A percentile compares a stretch with the other conserved stretches of the same genome.
Conservation (phyloP, 2,113 vertebrate genomes). For the Ceuthmochares aereus region DNA sequence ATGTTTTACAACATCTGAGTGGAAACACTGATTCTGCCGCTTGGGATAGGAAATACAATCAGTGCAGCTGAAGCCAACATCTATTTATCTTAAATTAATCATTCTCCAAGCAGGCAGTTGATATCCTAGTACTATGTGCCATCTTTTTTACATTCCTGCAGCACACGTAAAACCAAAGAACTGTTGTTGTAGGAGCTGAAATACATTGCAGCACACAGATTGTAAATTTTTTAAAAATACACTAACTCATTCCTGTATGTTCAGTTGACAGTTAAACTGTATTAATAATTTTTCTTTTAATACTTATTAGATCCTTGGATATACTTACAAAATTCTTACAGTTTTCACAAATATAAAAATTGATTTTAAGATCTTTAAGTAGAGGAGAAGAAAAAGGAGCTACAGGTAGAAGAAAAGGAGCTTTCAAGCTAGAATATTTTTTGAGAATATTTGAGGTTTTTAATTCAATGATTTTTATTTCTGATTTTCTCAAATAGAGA, state of each 20-base stretch:
- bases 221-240: slow-evolving; percentile 28
- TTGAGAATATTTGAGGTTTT: not conserved
- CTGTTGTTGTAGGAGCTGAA: not conserved
- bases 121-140: slow-evolving; percentile 51
- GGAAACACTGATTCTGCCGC: slow-evolving; percentile 40
- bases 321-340: not conserved
- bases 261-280: not conserved
- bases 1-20: slow-evolving; percentile 64
- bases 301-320: not conserved
- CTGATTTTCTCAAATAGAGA: not conserved
- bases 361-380: not conserved
- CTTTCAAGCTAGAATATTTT: not conserved
- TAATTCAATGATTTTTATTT: not conserved
- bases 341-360: not conserved
- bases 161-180: slow-evolving; percentile 48
- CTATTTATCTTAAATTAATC: slow-evolving; percentile 77
- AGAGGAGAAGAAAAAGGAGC: not conserved
- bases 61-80: slow-evolving; percentile 51
- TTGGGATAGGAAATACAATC: slow-evolving; percentile 61
- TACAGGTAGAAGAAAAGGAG: not conserved
- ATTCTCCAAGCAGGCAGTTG: slow-evolving; percentile 65
- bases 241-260: not conserved
- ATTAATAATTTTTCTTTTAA: not conserved
- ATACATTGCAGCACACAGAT: not conserved
- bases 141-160: slow-evolving; percentile 66